Conservation (phyloP, 2,888 invertebrate species). For the Tipula helvola region DNA sequence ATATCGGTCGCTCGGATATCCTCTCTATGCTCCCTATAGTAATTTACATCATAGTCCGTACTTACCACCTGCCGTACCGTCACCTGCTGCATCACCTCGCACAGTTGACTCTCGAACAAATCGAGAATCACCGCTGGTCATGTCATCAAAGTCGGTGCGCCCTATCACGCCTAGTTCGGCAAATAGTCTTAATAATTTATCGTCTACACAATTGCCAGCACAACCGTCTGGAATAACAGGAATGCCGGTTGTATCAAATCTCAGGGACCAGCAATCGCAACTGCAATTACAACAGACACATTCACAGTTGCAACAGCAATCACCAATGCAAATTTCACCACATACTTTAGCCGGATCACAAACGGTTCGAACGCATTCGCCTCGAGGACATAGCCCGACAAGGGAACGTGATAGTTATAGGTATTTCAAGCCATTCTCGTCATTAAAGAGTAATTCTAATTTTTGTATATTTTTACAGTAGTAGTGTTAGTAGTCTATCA, state of each 20-base stretch:
- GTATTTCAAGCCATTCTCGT: conserved; percentile 32
- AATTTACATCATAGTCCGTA: conserved; percentile 62
- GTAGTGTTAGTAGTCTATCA: conserved; percentile 74
- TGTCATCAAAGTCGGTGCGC: conserved; percentile 20
- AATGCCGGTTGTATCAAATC: conserved; percentile 17
- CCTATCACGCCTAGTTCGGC: conserved; percentile 20
- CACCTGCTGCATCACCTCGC: conserved; percentile 50
- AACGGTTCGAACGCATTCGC: conserved; percentile 49
- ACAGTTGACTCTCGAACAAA: conserved; percentile 39
- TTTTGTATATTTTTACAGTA: conserved; percentile 38
- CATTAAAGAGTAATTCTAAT: neutral
- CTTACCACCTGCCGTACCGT: conserved; percentile 46
- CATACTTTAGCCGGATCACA: conserved; percentile 19
- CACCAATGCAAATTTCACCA: conserved; percentile 21
- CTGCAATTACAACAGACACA: conserved; percentile 20
- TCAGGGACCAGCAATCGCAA: conserved; percentile 20
- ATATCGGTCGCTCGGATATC: conserved; percentile 33
- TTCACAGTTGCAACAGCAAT: conserved; percentile 14
- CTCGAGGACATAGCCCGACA: conserved; percentile 63
- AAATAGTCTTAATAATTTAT: conserved; percentile 4
- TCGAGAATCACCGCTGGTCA: conserved; percentile 23
- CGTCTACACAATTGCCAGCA: conserved; percentile 10
- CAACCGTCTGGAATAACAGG: conserved; percentile 14
- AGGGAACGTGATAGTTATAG: conserved; percentile 78
- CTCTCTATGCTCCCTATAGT: conserved; percentile 68